Evolutionary conservation across 2,888 invertebrate species (phyloP).

Genomic region (Oithona nana): DNA sequence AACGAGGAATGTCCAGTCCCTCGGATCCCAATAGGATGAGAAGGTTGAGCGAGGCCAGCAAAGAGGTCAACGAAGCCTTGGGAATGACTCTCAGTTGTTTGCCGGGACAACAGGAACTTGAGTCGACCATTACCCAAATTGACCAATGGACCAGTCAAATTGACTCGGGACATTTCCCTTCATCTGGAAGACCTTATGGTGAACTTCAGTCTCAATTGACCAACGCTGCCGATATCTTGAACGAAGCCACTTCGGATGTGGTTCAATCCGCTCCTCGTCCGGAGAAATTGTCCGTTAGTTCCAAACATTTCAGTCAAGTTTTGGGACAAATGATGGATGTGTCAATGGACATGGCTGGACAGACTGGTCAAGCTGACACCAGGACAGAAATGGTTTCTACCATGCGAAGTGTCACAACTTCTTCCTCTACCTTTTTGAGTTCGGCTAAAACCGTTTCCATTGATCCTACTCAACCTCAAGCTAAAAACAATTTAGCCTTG

Average conservation of each 20-base stretch:
- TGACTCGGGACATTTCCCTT: slow-evolving; percentile 44
- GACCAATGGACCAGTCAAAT: slow-evolving; percentile 47
- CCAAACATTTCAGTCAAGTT: slow-evolving; percentile 53
- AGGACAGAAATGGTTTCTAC: slow-evolving; percentile 65
- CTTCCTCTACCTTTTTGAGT: slow-evolving; percentile 61
- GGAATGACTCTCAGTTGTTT: slow-evolving; percentile 58
- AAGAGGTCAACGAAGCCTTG: slow-evolving; percentile 46
- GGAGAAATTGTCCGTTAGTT: slow-evolving; percentile 49
- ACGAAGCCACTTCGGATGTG: slow-evolving; percentile 61
- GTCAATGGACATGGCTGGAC: slow-evolving; percentile 67
- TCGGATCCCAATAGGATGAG: slow-evolving; percentile 38
- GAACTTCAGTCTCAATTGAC: slow-evolving; percentile 70
- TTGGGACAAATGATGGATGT: slow-evolving; percentile 56
- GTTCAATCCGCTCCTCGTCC: slow-evolving; percentile 49
- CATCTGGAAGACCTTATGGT: slow-evolving; percentile 45
- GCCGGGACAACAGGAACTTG: slow-evolving; percentile 85
- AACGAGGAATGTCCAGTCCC: slow-evolving; percentile 47
- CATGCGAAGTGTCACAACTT: slow-evolving; percentile 65
- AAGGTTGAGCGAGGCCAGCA: slow-evolving; percentile 50
- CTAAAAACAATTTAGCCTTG: slow-evolving; percentile 66
- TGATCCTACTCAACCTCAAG: slow-evolving; percentile 72
- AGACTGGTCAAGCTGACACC: slow-evolving; percentile 51
- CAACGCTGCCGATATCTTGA: slow-evolving; percentile 60
- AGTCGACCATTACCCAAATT: slow-evolving; percentile 62
- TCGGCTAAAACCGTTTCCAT: slow-evolving; percentile 76